These are phyloP conservation scores for Acrocephalus arundinaceus DNA, from an alignment of 2,113 vertebrate species.

Conservation along the genomic window DNA sequence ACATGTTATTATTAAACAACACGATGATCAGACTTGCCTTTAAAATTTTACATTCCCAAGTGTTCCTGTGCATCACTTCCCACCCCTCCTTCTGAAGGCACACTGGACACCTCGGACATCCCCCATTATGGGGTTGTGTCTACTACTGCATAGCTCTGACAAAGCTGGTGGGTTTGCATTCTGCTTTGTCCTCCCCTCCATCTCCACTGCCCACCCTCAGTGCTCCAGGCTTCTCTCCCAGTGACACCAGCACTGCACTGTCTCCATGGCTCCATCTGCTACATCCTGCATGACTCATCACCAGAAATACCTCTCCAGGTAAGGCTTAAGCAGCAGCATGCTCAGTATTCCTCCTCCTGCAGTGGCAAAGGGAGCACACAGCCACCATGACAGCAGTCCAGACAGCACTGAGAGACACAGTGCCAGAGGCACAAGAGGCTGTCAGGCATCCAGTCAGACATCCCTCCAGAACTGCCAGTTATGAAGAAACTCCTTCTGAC, in stretches of 20 bases:
- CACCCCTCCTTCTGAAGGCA: neutral
- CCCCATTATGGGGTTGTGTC: neutral
- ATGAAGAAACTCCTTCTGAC: neutral
- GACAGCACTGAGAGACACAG: neutral
- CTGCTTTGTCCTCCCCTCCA: neutral
- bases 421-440: neutral
- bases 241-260: neutral
- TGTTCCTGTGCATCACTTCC: neutral
- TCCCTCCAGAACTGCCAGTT: neutral
- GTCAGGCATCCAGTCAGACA: neutral
- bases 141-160: neutral
- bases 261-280: constrained; percentile 2
- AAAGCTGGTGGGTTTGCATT: neutral
- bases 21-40: rapidly evolving
- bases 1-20: neutral
- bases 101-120: neutral
- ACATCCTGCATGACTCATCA: neutral
- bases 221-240: neutral
- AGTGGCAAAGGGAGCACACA: neutral
- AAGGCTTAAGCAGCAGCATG: neutral
- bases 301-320: neutral
- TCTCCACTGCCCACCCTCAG: neutral
- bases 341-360: neutral
- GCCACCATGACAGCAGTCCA: neutral
- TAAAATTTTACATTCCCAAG: neutral